phyloP scores from a whole-genome alignment of 2,888 invertebrate genomes.

The Tenthredo distinguenda region DNA sequence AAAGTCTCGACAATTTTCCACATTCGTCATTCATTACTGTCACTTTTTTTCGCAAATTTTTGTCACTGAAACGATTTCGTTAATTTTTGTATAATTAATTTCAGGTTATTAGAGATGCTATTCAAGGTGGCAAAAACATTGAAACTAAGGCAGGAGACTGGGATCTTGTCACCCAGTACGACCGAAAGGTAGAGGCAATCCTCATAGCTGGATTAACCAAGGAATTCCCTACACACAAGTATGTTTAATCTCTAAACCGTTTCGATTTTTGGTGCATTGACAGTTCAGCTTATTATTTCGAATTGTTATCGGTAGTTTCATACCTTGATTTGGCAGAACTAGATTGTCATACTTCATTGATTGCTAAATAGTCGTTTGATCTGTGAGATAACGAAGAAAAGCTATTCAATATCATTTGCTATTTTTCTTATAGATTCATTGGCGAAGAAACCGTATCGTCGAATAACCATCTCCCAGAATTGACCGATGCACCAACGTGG shows the following conservation, averaged over 20 bases:
- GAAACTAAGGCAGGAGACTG: slow-evolving; percentile 84
- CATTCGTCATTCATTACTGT: background rate
- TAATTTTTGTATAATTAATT: slow-evolving; percentile 13
- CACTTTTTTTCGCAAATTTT: background rate
- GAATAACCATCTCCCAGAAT: slow-evolving; percentile 79
- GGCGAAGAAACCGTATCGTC: slow-evolving; percentile 86
- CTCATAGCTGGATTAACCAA: slow-evolving; percentile 82
- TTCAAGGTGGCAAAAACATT: slow-evolving; percentile 71
- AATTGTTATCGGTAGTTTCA: background rate
- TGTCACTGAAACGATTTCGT: background rate
- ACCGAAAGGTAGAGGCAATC: slow-evolving; percentile 87
- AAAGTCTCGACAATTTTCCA: background rate
- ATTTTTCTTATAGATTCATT: slow-evolving; percentile 83
- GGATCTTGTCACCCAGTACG: slow-evolving; percentile 91
- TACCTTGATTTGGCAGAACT: background rate
- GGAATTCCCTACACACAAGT: slow-evolving; percentile 84
- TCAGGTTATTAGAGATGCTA: slow-evolving; percentile 70
- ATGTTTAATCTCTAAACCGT: slow-evolving; percentile 63
- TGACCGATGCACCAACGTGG: slow-evolving; percentile 90
- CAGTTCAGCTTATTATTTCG: background rate
- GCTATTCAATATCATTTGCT: background rate
- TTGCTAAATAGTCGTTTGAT: background rate
- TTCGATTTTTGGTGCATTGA: background rate
- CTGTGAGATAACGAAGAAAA: background rate
- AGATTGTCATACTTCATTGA: background rate